Percentiles rank a stretch among this genome's conserved stretches.
Conservation (phyloP, 2,888 invertebrate genomes). For the Ctenicera cuprea region DNA sequence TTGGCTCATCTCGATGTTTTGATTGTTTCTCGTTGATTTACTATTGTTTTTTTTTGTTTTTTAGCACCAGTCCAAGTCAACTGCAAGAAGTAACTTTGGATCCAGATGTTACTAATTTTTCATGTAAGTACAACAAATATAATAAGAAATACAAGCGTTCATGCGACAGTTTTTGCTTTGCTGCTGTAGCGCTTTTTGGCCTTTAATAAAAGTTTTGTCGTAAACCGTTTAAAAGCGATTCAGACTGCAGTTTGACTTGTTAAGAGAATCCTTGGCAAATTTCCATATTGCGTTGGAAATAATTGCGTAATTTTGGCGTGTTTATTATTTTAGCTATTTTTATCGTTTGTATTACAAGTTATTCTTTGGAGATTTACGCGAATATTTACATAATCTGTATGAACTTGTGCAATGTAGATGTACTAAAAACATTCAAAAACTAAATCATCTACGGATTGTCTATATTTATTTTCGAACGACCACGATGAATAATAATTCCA, state of each 20-base stretch:
- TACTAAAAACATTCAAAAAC: too few relatives aligned
- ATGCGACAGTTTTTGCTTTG: neutral
- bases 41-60: constrained; percentile 65
- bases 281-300: constrained; percentile 28
- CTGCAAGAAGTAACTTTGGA: constrained; percentile 81
- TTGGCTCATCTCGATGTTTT: neutral
- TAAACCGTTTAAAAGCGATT: constrained; percentile 15
- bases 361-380: too few relatives aligned
- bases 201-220: constrained; percentile 15
- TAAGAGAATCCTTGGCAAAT: constrained; percentile 34
- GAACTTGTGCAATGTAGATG: too few relatives aligned
- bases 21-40: neutral
- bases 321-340: constrained; percentile 31
- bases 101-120: constrained; percentile 72
- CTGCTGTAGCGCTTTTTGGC: constrained; percentile 4
- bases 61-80: constrained; percentile 82
- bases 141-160: neutral
- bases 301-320: constrained; percentile 38
- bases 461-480: too few relatives aligned
- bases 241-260: neutral
- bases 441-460: too few relatives aligned
- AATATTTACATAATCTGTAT: too few relatives aligned
- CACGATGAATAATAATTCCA: too few relatives aligned
- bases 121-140: constrained; percentile 65
- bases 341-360: constrained; percentile 6